Base-by-base conservation (phyloP, 2,113 vertebrate genomes). In the Reinhardtius hippoglossoides region DNA sequence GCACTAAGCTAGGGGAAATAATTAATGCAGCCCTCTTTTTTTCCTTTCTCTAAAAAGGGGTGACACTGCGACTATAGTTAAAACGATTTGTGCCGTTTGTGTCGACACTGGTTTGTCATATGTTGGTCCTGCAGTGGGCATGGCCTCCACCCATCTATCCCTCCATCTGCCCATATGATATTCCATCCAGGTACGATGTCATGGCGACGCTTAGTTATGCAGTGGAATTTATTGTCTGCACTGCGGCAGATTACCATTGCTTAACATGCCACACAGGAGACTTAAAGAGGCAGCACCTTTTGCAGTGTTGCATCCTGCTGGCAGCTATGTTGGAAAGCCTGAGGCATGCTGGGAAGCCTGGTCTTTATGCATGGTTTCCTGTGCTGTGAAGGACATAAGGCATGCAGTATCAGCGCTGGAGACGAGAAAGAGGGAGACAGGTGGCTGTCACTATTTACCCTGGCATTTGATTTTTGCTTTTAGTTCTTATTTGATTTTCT, bases 161-260 rank as follows among this genome's bases (percentile, higher is more conserved):
- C 71, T 83, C 60, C 67, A 70, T 82, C 81, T 79, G 63, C 71
- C 73, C 71, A 76, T 91, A 83, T 84, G 66, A 86, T 86, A 92
- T 93, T 91, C 91, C 82, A 82, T 80, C 82, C 90, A 92, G 89
- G 89, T 93, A 88, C 80, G 72, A 82, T 90, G 89, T 90, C 90
- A 90, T 86, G 87, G 89, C 54, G 83, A 93, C 83, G 77, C 86
- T 87, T 89, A 87, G 87, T 93, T 93, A 90, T 94, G 89, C 91
- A 86, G 89, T 78, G 84, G 86, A 89, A 92, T 93, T 91, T 92
- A 89, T 91, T 92, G 92, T 91, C 90, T 94, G 91, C 92, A 93
- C 88, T 93, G 92, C 89, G 85, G 92, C 91, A 94, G 91, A 94
- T 94, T 92, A 93, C 88, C 88, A 80, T 90, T 92, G 92, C 91